Conservation (phyloP, 2,113 vertebrate genomes). For the Gavia stellata region DNA sequence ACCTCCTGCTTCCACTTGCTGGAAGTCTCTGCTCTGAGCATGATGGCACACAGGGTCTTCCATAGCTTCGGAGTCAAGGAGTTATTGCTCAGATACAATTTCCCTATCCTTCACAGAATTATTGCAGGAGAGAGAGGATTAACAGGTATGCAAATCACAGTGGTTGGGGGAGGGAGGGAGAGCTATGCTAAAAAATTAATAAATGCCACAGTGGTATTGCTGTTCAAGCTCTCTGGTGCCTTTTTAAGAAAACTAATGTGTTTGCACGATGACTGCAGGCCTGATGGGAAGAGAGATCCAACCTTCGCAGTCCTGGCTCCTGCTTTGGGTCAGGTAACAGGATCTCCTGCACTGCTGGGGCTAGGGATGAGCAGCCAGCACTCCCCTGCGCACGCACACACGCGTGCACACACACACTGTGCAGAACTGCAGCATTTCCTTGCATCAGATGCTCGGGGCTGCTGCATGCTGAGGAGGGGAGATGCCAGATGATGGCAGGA, state of each 20-base stretch:
- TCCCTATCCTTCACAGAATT: slow-evolving; percentile 19
- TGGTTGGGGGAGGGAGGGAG: neutral
- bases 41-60: neutral
- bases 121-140: slow-evolving; percentile 48
- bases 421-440: neutral
- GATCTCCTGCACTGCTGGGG: neutral
- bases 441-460: fast-evolving
- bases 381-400: neutral
- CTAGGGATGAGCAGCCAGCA: neutral
- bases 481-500: neutral
- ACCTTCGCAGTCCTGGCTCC: neutral
- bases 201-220: neutral
- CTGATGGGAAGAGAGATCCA: neutral
- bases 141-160: slow-evolving; percentile 40
- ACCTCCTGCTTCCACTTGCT: neutral
- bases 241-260: slow-evolving; percentile 5
- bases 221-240: neutral
- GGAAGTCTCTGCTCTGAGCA: neutral
- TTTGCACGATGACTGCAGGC: neutral
- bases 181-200: slow-evolving; percentile 48
- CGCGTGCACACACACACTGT: fast-evolving
- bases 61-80: neutral
- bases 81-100: slow-evolving; percentile 6
- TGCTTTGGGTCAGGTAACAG: neutral
- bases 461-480: neutral